Percentiles rank a stretch among this genome's conserved stretches.
phyloP scores from a whole-genome alignment of 2,888 invertebrate genomes.

The Ferrisia virgata region DNA sequence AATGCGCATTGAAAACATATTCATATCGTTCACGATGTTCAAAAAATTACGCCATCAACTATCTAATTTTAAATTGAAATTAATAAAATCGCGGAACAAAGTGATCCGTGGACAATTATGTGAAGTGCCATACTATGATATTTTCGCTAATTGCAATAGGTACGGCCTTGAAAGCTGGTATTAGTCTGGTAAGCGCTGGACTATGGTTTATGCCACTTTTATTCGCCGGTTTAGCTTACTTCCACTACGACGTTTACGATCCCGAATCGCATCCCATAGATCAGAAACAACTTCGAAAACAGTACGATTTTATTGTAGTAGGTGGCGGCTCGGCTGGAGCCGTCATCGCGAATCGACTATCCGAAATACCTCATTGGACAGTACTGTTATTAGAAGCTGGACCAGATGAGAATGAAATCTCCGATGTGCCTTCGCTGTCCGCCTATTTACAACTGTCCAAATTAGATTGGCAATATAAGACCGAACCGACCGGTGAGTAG shows the following conservation, averaged over 20 bases:
- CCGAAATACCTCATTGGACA: slow-evolving; percentile 72
- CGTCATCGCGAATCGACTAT: slow-evolving; percentile 77
- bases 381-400: slow-evolving; percentile 79
- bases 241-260: slow-evolving; percentile 75
- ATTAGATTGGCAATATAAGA: slow-evolving; percentile 87
- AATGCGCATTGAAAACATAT: neutral
- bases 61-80: slow-evolving; percentile 7
- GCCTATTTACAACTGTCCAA: slow-evolving; percentile 82
- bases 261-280: slow-evolving; percentile 75
- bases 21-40: slow-evolving; percentile 10
- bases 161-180: slow-evolving; percentile 51
- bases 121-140: slow-evolving; percentile 49
- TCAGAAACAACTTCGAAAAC: slow-evolving; percentile 63
- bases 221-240: slow-evolving; percentile 75
- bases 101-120: slow-evolving; percentile 37
- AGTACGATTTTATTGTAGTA: slow-evolving; percentile 80
- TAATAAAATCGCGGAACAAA: slow-evolving; percentile 20
- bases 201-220: slow-evolving; percentile 81
- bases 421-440: slow-evolving; percentile 81
- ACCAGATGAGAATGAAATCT: slow-evolving; percentile 82
- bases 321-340: slow-evolving; percentile 89
- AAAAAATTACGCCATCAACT: slow-evolving; percentile 7
- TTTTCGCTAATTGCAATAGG: slow-evolving; percentile 51
- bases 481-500: slow-evolving; percentile 69
- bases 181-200: slow-evolving; percentile 55